phyloP scores from a whole-genome alignment of 2,113 vertebrate species.

The Tamias sibiricus region DNA sequence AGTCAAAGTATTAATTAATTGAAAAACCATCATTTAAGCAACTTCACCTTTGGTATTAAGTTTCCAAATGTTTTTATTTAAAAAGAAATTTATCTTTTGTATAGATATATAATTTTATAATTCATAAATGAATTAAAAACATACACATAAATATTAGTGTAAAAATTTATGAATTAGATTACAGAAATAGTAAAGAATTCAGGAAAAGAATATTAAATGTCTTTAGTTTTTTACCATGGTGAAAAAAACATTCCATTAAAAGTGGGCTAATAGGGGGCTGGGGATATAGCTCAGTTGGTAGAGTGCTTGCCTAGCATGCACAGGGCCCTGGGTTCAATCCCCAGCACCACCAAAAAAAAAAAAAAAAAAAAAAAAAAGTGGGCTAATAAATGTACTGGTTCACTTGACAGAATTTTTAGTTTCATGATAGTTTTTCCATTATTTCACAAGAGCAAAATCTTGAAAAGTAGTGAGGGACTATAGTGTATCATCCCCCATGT shows the following conservation, averaged over 20 bases:
- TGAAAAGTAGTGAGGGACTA: neutral
- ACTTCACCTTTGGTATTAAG: neutral
- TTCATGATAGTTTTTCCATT: neutral
- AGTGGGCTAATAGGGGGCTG: neutral
- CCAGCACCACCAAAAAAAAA: too few relatives aligned
- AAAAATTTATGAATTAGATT: neutral
- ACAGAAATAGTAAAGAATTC: neutral
- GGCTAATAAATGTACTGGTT: neutral
- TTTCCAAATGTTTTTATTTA: neutral
- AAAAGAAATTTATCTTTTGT: neutral
- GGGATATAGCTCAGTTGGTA: too few relatives aligned
- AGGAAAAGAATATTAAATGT: neutral
- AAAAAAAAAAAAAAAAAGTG: too few relatives aligned
- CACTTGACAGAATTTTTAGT: neutral
- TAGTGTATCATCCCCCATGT: neutral
- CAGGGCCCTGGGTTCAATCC: too few relatives aligned
- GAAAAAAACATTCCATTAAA: neutral
- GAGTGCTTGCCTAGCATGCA: too few relatives aligned
- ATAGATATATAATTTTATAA: conserved; percentile 19
- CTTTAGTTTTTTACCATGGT: neutral
- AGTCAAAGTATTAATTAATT: neutral
- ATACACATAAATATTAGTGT: neutral
- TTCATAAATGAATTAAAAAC: neutral
- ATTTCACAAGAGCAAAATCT: conserved; percentile 9
- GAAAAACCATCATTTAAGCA: neutral